A percentile compares a stretch with the other conserved stretches of the same genome.
Conservation (phyloP, 2,113 vertebrate genomes). For the Thunnus maccoyii region DNA sequence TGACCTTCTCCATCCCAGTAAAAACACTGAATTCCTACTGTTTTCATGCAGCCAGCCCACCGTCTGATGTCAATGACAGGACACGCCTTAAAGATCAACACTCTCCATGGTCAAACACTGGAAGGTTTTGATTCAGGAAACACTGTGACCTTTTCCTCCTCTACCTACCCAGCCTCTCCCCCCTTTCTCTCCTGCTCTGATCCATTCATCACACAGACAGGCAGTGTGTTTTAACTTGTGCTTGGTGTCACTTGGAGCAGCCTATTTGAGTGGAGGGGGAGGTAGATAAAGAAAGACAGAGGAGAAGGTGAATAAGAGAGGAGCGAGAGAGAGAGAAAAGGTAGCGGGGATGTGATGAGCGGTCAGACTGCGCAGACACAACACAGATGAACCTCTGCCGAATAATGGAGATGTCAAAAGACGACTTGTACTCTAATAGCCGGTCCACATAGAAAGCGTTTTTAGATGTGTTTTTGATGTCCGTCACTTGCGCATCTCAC, state of each 20-base stretch:
- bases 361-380: slow-evolving; percentile 23
- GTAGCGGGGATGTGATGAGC: slow-evolving; percentile 4
- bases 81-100: slow-evolving; percentile 63
- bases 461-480: too few species aligned
- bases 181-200: slow-evolving; percentile 26
- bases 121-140: slow-evolving; percentile 60
- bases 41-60: slow-evolving; percentile 26
- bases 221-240: slow-evolving; percentile 59
- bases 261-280: slow-evolving; percentile 27
- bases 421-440: neutral
- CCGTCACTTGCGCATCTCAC: too few species aligned
- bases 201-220: slow-evolving; percentile 75
- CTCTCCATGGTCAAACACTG: slow-evolving; percentile 52
- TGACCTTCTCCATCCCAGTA: slow-evolving; percentile 15
- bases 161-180: slow-evolving; percentile 23
- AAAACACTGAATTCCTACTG: slow-evolving; percentile 32
- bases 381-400: slow-evolving; percentile 36
- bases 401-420: slow-evolving; percentile 34
- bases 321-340: neutral
- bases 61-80: slow-evolving; percentile 41
- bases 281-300: slow-evolving; percentile 43
- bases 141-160: slow-evolving; percentile 70
- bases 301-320: slow-evolving; percentile 18
- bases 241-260: slow-evolving; percentile 46
- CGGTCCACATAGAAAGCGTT: too few species aligned